Base-by-base conservation (phyloP, 2,888 invertebrate genomes). In the Drosophila paramelanica region DNA sequence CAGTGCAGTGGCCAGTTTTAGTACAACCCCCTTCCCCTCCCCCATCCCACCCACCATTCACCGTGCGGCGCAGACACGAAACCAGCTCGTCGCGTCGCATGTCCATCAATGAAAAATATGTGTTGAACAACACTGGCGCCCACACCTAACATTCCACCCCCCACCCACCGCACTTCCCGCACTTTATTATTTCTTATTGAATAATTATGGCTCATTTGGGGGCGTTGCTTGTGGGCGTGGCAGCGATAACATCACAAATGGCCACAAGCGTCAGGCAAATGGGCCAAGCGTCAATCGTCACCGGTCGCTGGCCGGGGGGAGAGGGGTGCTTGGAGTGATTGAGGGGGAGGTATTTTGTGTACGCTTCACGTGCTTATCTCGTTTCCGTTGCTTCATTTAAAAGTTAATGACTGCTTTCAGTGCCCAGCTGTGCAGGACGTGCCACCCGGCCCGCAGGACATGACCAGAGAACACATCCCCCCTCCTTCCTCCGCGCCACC, bases 201-300 rank as follows among this genome's bases (percentile, higher is more conserved):
- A 90, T 90, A 90, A 90, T 90, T 90, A 90, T 86, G 89, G 90
- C 87, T 90, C 91, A 90, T 89, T 90, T 90, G 84, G 78, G 58
- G 58, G 57, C 17, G 56, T 23, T 41, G 50, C 33, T 13, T 4
- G 50, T 53, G 84, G 80, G 81, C 81, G 81, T 78, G 81, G 47
- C 66, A 17, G 64, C 56, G 72, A 79, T 69, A 73, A 66, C 69
- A 76, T 79, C 79, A 61, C 77, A 74, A 72, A 75, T 72, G 66
- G 68, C 72, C 75, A 57, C 50, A 64, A 61, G 59, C 69, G 62
- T 56, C 65, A 67, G 47, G 47, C 56, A 64, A 61, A 42, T 36
- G 45, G 45, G 27, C 69, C 55, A 51, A 66, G 60, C 74, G 61
- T 64, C 70, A 74, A 71, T 71, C 74, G 77, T 71, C 77, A 72